These are phyloP conservation scores for Pelvicachromis taeniatus DNA, from an alignment of 2,113 vertebrate genomes.

Conservation along the genomic window DNA sequence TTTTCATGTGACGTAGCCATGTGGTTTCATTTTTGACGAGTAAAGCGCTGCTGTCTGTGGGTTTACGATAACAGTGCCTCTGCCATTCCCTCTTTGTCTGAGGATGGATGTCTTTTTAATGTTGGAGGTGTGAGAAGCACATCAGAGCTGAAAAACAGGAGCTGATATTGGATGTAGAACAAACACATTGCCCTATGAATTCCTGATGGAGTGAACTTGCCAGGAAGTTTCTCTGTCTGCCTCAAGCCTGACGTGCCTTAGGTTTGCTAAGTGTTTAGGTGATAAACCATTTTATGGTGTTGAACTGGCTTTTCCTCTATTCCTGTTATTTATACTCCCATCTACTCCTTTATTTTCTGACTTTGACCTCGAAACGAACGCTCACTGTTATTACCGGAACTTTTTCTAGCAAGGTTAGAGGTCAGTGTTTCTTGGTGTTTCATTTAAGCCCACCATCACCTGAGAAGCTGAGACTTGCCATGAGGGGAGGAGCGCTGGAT, in stretches of 20 bases:
- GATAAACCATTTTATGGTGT: neutral
- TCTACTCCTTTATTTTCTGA: neutral
- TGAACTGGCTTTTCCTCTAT: neutral
- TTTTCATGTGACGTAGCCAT: neutral
- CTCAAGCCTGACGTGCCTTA: neutral
- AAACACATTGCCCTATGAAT: neutral
- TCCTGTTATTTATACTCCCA: neutral
- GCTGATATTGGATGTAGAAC: slow-evolving; percentile 34
- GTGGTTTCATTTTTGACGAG: slow-evolving; percentile 31
- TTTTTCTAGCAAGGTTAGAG: neutral
- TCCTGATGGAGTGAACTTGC: neutral
- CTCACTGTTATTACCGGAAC: neutral
- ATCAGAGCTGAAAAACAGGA: slow-evolving; percentile 29
- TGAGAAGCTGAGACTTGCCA: neutral
- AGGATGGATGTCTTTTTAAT: slow-evolving; percentile 53
- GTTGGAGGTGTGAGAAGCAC: neutral
- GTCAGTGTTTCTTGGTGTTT: slow-evolving; percentile 38
- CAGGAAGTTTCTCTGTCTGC: neutral
- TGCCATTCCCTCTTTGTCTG: slow-evolving; percentile 10
- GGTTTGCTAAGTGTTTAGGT: neutral
- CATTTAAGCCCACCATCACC: slow-evolving; percentile 23
- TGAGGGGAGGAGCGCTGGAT: neutral
- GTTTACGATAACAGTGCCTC: slow-evolving; percentile 6
- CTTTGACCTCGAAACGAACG: neutral
- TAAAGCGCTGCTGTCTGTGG: neutral